phyloP scores from a whole-genome alignment of 2,113 vertebrate species.

The Herpetotheres cachinnans region DNA sequence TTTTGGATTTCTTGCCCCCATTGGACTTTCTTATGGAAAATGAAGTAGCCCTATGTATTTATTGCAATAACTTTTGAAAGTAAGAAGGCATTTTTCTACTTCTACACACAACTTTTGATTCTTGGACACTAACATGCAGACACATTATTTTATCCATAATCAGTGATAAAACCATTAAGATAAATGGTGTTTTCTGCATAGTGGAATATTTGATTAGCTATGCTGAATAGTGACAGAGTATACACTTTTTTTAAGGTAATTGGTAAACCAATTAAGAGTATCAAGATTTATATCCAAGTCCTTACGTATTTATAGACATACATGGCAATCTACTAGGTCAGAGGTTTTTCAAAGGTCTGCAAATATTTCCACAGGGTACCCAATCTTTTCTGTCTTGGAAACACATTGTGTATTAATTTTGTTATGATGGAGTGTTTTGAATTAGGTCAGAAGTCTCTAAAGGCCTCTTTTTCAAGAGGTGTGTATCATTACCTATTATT shows the following conservation, averaged over 20 bases:
- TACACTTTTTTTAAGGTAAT: not conserved
- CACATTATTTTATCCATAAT: not conserved
- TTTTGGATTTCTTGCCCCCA: not conserved
- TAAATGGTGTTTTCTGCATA: not conserved
- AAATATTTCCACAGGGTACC: not conserved
- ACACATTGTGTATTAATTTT: not conserved
- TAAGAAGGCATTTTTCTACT: not conserved
- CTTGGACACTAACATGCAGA: not conserved
- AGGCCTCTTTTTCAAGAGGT: not conserved
- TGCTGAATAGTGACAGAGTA: not conserved
- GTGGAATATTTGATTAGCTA: not conserved
- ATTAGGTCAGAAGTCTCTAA: not conserved
- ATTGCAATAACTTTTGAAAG: not conserved
- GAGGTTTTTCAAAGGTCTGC: not conserved
- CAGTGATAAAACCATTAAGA: not conserved
- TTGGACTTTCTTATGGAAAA: not conserved
- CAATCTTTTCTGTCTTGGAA: not conserved
- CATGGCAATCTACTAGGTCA: not conserved
- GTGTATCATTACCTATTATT: not conserved
- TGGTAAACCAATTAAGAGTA: not conserved
- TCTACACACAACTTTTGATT: not conserved
- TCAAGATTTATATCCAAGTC: not conserved
- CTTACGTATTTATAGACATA: not conserved
- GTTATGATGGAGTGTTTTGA: not conserved
- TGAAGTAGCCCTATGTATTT: not conserved